Conservation (phyloP, 2,113 vertebrate genomes). For the Trinectes maculatus region DNA sequence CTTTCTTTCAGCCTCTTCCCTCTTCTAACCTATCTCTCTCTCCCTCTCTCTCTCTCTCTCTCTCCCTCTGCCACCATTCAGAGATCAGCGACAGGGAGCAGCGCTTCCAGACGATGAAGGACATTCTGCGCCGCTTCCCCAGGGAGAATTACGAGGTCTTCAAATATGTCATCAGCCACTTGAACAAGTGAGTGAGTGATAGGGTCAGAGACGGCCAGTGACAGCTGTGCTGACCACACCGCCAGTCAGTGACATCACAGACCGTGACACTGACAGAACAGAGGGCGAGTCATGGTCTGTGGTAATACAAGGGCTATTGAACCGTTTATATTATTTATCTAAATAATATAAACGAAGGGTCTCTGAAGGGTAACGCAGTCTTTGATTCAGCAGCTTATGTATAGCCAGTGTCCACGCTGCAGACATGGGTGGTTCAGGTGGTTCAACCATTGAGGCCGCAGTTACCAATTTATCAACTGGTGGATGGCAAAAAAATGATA, state of each 20-base stretch:
- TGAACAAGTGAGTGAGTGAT: conserved; percentile 88
- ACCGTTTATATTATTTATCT: neutral
- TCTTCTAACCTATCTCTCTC: conserved; percentile 47
- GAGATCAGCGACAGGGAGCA: conserved; percentile 94
- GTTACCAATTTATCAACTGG: too few species aligned
- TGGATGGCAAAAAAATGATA: too few species aligned
- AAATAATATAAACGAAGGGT: neutral
- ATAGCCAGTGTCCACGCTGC: too few species aligned
- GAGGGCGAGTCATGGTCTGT: conserved; percentile 27
- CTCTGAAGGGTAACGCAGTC: neutral
- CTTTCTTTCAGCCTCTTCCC: conserved; percentile 29
- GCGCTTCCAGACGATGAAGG: conserved; percentile 90
- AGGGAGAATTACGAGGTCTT: conserved; percentile 96
- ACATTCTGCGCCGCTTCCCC: conserved; percentile 91
- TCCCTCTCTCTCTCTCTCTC: conserved; percentile 27
- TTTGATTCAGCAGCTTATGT: neutral
- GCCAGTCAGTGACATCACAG: conserved; percentile 43
- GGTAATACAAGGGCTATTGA: neutral
- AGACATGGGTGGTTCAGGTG: too few species aligned
- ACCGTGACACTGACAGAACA: conserved; percentile 1
- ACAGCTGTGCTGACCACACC: conserved; percentile 30
- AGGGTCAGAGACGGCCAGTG: conserved; percentile 26
- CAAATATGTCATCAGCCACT: conserved; percentile 94
- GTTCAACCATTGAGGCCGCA: too few species aligned
- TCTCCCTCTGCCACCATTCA: conserved; percentile 66